phyloP scores from a whole-genome alignment of 2,797 vertebrate genomes.

The Chiroxiphia lanceolata region DNA sequence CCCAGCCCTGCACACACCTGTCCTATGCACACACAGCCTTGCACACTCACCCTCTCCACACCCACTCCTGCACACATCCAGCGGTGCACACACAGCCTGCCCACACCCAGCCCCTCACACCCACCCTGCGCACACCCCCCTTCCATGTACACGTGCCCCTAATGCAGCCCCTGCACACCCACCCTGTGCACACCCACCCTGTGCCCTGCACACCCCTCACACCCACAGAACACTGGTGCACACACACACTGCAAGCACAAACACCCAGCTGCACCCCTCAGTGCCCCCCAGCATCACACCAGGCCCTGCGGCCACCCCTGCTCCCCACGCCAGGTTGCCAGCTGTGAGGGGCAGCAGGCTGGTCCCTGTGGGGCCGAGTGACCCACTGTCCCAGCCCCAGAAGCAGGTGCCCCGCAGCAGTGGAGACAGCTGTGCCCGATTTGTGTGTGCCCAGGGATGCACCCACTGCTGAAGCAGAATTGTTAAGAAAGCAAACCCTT shows the following conservation, averaged over 20 bases:
- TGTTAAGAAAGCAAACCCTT: neutral
- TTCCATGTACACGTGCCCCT: no score
- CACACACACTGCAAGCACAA: neutral
- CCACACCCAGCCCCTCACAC: neutral
- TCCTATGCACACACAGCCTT: no score
- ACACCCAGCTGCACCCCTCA: no score
- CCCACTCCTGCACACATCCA: neutral
- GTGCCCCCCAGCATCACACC: neutral
- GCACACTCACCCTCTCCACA: neutral
- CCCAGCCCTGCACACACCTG: neutral
- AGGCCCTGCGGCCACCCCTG: neutral
- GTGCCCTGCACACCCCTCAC: neutral
- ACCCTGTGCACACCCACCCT: no score
- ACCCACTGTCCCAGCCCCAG: neutral
- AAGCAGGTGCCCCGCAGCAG: neutral
- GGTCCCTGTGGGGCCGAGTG: fast-evolving
- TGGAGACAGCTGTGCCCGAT: fast-evolving
- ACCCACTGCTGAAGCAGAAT: neutral
- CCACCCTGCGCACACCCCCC: no score
- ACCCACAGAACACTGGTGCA: neutral
- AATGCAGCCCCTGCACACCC: neutral
- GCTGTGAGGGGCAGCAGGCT: neutral
- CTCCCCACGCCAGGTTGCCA: fast-evolving
- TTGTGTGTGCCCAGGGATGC: no score
- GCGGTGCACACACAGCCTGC: no score